Conservation (phyloP, 2,113 vertebrate genomes). For the Pungitius pungitius region DNA sequence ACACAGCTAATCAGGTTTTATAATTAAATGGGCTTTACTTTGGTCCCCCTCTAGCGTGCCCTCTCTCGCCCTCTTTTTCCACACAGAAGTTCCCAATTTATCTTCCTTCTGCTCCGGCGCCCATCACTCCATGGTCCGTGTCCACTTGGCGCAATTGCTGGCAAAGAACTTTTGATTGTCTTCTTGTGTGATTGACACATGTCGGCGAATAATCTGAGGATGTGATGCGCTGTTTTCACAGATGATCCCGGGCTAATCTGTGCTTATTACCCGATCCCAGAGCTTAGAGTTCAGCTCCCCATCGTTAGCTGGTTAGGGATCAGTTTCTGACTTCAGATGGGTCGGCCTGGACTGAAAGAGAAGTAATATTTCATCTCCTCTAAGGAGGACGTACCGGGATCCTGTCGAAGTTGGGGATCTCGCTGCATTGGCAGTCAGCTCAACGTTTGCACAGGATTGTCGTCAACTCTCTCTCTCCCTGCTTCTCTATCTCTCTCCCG, state of each 20-base stretch:
- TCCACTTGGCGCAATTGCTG: constrained; percentile 66
- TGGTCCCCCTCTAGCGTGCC: constrained; percentile 51
- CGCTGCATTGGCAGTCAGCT: constrained; percentile 66
- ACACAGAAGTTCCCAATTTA: constrained; percentile 36
- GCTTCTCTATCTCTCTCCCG: constrained; percentile 49
- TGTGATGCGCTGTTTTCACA: constrained; percentile 60
- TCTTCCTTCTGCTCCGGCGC: constrained; percentile 23
- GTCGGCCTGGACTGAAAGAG: constrained; percentile 25
- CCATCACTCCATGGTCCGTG: constrained; percentile 47
- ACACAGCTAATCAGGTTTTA: constrained; percentile 87
- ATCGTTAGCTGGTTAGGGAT: constrained; percentile 59
- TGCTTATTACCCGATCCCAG: constrained; percentile 46
- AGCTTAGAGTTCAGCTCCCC: constrained; percentile 46
- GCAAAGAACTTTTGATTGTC: constrained; percentile 64
- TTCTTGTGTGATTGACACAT: constrained; percentile 69
- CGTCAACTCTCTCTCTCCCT: constrained; percentile 46
- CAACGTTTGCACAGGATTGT: constrained; percentile 54
- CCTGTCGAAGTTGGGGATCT: constrained; percentile 47
- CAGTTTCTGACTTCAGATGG: constrained; percentile 58
- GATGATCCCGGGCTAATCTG: constrained; percentile 59
- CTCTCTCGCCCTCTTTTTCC: constrained; percentile 19
- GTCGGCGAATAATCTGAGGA: constrained; percentile 61
- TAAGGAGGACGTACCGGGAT: constrained; percentile 40
- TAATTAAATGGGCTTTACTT: constrained; percentile 84
- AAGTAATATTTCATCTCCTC: constrained; percentile 62